A percentile compares a stretch with the other conserved stretches of the same genome.
These are phyloP conservation scores for Imbricaverruca yamaguchii DNA, from an alignment of 2,888 invertebrate species.

Conservation along the genomic window DNA sequence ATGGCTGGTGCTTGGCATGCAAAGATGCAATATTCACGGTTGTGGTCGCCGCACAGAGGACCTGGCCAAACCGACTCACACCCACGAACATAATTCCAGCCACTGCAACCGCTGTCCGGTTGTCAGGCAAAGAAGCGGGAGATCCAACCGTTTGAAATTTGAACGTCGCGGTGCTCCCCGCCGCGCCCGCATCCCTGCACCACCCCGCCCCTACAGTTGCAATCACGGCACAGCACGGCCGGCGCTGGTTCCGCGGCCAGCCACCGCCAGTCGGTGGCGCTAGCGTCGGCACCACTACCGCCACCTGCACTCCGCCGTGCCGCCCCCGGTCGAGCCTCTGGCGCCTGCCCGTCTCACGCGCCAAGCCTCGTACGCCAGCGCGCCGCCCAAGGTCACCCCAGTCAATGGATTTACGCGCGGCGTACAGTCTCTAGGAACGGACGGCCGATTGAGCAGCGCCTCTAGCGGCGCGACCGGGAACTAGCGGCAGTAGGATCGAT, in stretches of 20 bases:
- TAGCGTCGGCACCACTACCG: not conserved
- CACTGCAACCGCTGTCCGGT: too few species aligned
- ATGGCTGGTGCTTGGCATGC: too few species aligned
- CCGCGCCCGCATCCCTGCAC: too few species aligned
- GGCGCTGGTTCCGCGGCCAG: not conserved
- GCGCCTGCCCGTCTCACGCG: constrained; percentile 16
- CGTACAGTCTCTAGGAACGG: constrained; percentile 12
- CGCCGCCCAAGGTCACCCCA: constrained; percentile 17
- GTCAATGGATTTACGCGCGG: constrained; percentile 21
- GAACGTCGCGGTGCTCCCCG: too few species aligned
- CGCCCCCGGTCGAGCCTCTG: constrained; percentile 2
- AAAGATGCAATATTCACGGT: too few species aligned
- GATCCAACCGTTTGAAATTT: too few species aligned
- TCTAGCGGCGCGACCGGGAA: not conserved
- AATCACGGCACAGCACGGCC: not conserved
- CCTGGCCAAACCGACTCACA: too few species aligned
- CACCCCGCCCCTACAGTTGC: too few species aligned
- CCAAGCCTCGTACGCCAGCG: constrained; percentile 4
- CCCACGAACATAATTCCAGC: too few species aligned
- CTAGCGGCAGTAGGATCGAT: not conserved
- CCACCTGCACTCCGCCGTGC: not conserved
- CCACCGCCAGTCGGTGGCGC: not conserved
- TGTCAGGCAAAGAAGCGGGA: too few species aligned
- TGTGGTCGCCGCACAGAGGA: too few species aligned
- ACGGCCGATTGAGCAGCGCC: constrained; percentile 6